Evolutionary conservation across 2,888 invertebrate species (phyloP).

Genomic region (Hyposoter didymator): DNA sequence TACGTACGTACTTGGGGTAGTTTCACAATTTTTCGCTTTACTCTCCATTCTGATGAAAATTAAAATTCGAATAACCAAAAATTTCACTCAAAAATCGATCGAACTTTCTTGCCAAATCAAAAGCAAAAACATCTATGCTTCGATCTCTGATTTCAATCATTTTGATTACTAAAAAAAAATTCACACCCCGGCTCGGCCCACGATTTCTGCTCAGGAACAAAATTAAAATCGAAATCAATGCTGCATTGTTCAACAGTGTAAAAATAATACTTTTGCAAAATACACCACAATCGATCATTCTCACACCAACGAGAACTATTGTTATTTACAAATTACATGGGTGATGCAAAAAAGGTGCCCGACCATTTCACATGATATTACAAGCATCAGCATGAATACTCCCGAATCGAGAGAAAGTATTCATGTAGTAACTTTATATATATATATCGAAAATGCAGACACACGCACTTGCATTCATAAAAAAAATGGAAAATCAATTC

Average conservation of each 20-base stretch:
- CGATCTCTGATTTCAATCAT: not conserved
- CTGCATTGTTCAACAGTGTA: conserved; percentile 3
- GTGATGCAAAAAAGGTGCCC: conserved; percentile 45
- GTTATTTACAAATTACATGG: conserved; percentile 58
- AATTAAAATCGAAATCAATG: not conserved
- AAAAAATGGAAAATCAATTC: conserved; percentile 21
- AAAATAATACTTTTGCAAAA: conserved; percentile 4
- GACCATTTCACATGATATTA: conserved; percentile 56
- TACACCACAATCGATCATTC: conserved; percentile 19
- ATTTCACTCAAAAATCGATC: not conserved
- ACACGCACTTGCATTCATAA: not conserved
- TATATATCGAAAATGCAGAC: not conserved
- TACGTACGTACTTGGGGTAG: conserved; percentile 43
- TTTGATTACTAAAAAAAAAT: not conserved
- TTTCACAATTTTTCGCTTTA: conserved; percentile 24
- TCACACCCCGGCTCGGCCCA: not conserved
- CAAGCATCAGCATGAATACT: conserved; percentile 56
- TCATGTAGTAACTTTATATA: conserved; percentile 48
- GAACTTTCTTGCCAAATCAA: not conserved
- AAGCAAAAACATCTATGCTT: not conserved
- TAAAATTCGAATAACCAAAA: not conserved
- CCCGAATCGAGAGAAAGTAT: conserved; percentile 43
- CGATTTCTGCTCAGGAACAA: not conserved
- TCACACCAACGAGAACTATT: conserved; percentile 28
- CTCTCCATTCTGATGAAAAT: conserved; percentile 8